Conservation (phyloP, 1,140 invertebrate genomes). For the Brachionus rotundiformis region DNA sequence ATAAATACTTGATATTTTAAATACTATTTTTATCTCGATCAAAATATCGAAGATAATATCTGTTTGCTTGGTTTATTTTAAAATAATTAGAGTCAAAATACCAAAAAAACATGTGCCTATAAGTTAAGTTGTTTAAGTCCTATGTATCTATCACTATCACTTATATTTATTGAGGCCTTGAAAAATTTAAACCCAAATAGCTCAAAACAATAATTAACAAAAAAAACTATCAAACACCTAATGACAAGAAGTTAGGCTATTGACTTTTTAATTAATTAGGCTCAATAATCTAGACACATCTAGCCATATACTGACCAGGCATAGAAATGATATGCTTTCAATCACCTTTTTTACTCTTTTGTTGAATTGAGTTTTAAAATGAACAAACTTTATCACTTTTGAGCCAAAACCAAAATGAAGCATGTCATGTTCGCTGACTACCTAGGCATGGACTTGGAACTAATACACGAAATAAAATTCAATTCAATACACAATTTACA, state of each 20-base stretch:
- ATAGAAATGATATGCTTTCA: neutral
- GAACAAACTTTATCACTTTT: neutral
- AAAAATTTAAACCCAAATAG: neutral
- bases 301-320: conserved; percentile 11
- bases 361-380: neutral
- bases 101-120: neutral
- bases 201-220: neutral
- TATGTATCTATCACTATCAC: neutral
- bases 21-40: too few relatives aligned
- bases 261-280: conserved; percentile 25
- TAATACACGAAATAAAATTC: conserved; percentile 43
- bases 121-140: neutral
- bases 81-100: neutral
- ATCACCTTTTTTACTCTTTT: conserved; percentile 8
- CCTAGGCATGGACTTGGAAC: conserved; percentile 31
- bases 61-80: neutral
- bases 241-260: conserved; percentile 31
- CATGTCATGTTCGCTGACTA: conserved; percentile 41
- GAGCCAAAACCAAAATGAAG: neutral
- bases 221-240: conserved; percentile 7
- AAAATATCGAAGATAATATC: too few relatives aligned
- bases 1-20: too few relatives aligned
- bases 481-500: neutral
- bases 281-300: conserved; percentile 30
- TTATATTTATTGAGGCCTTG: neutral